Conservation (phyloP, 2,888 invertebrate genomes). For the Neuroscelio doddi region DNA sequence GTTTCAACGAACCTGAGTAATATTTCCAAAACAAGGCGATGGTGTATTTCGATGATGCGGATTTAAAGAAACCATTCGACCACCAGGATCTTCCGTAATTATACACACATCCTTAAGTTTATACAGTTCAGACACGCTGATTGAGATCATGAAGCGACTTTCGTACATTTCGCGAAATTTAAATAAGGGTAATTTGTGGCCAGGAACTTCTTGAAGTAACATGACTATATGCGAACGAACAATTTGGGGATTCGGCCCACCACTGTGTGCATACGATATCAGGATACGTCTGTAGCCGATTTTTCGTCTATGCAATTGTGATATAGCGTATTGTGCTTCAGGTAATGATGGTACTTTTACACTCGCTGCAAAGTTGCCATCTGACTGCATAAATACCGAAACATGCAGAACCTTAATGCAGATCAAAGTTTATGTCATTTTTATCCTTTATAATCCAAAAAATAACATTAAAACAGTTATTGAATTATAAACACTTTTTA, state of each 20-base stretch:
- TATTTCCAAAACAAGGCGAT: conserved; percentile 70
- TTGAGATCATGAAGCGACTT: conserved; percentile 83
- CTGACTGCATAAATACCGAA: conserved; percentile 77
- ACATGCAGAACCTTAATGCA: conserved; percentile 75
- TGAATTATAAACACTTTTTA: too few species aligned
- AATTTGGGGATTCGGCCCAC: conserved; percentile 78
- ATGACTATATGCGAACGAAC: conserved; percentile 81
- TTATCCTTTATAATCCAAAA: too few species aligned
- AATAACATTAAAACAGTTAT: too few species aligned
- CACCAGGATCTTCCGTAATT: conserved; percentile 80
- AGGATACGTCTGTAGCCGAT: conserved; percentile 86
- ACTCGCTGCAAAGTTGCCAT: conserved; percentile 80
- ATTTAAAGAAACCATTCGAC: conserved; percentile 81
- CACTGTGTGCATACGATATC: conserved; percentile 81
- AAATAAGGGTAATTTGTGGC: conserved; percentile 83
- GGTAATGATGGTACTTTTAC: conserved; percentile 81
- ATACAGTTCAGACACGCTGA: conserved; percentile 81
- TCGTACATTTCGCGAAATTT: conserved; percentile 89
- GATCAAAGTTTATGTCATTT: not conserved
- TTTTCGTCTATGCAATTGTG: conserved; percentile 87
- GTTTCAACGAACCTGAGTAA: conserved; percentile 63
- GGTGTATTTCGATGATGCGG: conserved; percentile 77
- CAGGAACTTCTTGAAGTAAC: conserved; percentile 83
- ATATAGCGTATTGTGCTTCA: conserved; percentile 84
- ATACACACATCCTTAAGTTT: conserved; percentile 85